Evolutionary conservation across 1,140 invertebrate species (phyloP), one percentile per base, ranked within the genome.

Genomic region (Lordiphosa clarofinis): DNA sequence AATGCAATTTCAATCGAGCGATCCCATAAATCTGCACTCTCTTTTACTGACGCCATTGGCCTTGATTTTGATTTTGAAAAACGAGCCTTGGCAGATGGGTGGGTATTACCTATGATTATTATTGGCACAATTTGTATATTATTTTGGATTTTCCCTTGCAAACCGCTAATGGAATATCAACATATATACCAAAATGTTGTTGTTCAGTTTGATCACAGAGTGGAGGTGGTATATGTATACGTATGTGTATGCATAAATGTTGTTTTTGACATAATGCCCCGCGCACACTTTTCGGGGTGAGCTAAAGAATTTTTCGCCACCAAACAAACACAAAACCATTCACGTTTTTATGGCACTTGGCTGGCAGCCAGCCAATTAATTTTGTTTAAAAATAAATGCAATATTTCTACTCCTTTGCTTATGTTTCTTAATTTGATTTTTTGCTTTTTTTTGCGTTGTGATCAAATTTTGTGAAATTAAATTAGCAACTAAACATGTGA

Each of bases 281-380:
- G 28, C 28, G 28, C 28, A 31, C 28, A 31, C 28, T 31, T 31
- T 31, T 31, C 28, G 28, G 28, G 28, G 28, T 31, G 28, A 31
- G 28, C 28, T 31, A 31, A 31, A 31, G 28, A 31, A 31, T 31
- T 31, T 31, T 31, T 31, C 28, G 28, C 28, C 37, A 54, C 9
- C 54, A 42, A 56, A 8, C 33, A 69, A 69, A 43, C 28, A 31
- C 28, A 64, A 57, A 68, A 55, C 42, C n/a, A 64, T 69, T 69
- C 65, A 69, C 61, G 66, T 69, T 69, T 69, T 69, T 69, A 69
- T 69, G 66, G 52, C 61, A 59, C 37, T 49, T 69, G 66, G 66
- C 60, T 24, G 15, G 38, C 39, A 31, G 55, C 66, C 66, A 69
- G 28, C 28, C 28, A 31, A 65, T 69, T 69, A 69, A 69, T 65